Evolutionary conservation across 2,797 vertebrate genomes (phyloP), one percentile per base, ranked within the genome.

Genomic region (Leptodactylus fallax): DNA sequence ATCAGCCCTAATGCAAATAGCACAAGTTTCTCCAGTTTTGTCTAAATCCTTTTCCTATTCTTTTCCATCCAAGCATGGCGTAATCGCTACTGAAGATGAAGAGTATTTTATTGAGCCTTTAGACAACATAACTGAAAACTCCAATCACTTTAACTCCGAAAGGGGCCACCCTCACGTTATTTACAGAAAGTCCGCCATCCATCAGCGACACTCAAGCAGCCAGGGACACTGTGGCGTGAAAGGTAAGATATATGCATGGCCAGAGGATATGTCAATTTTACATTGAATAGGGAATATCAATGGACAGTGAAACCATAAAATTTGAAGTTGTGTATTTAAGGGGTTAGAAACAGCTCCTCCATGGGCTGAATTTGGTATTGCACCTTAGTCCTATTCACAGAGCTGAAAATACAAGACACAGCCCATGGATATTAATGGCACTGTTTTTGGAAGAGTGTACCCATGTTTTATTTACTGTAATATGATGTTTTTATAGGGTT

Each of bases 91-190:
- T 92, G 98, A 98, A 96, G 98, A 99, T 92, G 98, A 99, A 90
- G 97, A 99, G 90, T 99, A 99, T 96, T 97, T 99, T 95, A 99
- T 99, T 95, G 98, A 99, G 93, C 98, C 98, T 93, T 96, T 99
- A 95, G 97, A 96, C 95, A 98, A 98, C 92, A 92, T 92, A 91
- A 97, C 96, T 91, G 93, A 96, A 94, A 95, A 97, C 94, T 96
- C 96, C 92, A 95, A 94, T 92, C 93, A 96, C 91, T 95, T 97
- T 94, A 96, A 92, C 94, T 96, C 96, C 90, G 95, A 97, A 92
- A 96, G 95, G 90, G 98, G 97, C 91, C 98, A 98, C 93, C 97
- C 97, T 93, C 98, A 99, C 94, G 96, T 99, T 95, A 97, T 99
- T 96, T 99, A 99, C 96, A 99, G 98, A 96, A 97, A 97, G 92